Evolutionary conservation across 1,140 invertebrate genomes (phyloP).

Genomic region (Conopomorpha cramerella): DNA sequence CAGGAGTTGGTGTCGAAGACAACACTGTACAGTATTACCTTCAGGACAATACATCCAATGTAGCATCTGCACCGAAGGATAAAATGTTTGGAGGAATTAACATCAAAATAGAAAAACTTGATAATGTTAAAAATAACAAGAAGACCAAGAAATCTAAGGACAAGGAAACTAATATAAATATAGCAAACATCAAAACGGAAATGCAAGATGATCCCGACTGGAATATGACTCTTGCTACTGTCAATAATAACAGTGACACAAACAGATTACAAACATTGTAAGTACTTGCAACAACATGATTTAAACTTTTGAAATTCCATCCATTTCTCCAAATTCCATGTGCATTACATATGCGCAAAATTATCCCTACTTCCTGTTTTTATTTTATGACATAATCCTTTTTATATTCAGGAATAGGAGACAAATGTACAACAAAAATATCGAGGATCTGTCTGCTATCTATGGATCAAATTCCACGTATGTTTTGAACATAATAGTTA

Average conservation of each 20-base stretch:
- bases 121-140: slow-evolving; percentile 14
- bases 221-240: slow-evolving; percentile 50
- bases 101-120: slow-evolving; percentile 37
- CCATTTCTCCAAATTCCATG: no score
- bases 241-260: slow-evolving; percentile 34
- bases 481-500: slow-evolving; percentile 30
- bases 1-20: slow-evolving; percentile 20
- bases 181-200: slow-evolving; percentile 54
- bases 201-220: slow-evolving; percentile 49
- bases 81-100: slow-evolving; percentile 49
- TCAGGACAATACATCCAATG: slow-evolving; percentile 20
- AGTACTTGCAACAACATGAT: no score
- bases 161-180: slow-evolving; percentile 16
- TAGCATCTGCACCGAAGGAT: slow-evolving; percentile 25
- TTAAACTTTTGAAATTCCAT: no score
- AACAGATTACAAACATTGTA: slow-evolving; percentile 33
- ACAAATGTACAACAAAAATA: slow-evolving; percentile 45
- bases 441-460: slow-evolving; percentile 39
- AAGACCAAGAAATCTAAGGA: slow-evolving; percentile 33
- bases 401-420: slow-evolving; percentile 46
- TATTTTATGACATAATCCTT: no score
- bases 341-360: no score
- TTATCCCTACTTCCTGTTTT: no score
- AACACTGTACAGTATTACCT: slow-evolving; percentile 16
- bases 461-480: slow-evolving; percentile 49